phyloP scores from a whole-genome alignment of 2,113 vertebrate genomes.

The Ophthalmolycus amberensis region DNA sequence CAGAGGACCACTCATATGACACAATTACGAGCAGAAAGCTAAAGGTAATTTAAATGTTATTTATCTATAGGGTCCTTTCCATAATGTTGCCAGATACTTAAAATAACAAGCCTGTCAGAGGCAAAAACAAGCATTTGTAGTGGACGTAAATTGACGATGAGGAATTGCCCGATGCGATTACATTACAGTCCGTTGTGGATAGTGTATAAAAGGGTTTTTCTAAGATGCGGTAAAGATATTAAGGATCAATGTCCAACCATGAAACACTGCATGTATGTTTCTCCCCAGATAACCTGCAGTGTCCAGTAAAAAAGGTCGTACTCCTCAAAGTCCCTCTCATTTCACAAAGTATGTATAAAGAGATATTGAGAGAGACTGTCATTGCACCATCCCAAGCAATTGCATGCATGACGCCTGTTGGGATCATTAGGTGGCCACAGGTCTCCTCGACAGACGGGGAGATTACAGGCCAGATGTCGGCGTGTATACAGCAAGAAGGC shows the following conservation, averaged over 20 bases:
- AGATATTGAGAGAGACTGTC: slow-evolving; percentile 72
- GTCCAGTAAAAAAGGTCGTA: slow-evolving; percentile 29
- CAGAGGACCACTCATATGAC: not conserved
- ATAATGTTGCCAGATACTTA: not conserved
- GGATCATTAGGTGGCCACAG: slow-evolving; percentile 80
- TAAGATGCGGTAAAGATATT: not conserved
- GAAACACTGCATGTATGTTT: slow-evolving; percentile 13
- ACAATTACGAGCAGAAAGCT: not conserved
- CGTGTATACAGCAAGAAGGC: slow-evolving; percentile 78
- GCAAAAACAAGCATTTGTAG: too few relatives aligned
- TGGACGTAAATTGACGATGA: not conserved
- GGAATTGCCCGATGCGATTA: not conserved
- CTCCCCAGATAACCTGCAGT: slow-evolving; percentile 25
- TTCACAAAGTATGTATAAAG: slow-evolving; percentile 72
- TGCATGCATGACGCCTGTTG: slow-evolving; percentile 76
- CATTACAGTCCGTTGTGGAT: not conserved
- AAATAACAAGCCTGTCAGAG: not conserved
- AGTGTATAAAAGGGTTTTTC: not conserved
- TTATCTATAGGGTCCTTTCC: not conserved
- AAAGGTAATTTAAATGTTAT: not conserved
- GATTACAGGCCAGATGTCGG: slow-evolving; percentile 79
- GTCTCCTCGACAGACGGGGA: slow-evolving; percentile 74
- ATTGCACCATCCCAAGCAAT: slow-evolving; percentile 74
- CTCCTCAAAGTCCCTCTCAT: slow-evolving; percentile 61
- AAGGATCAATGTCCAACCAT: not conserved